Evolutionary conservation across 2,113 vertebrate genomes (phyloP), one percentile per base, ranked within the genome.

Genomic region (Neogale vison): DNA sequence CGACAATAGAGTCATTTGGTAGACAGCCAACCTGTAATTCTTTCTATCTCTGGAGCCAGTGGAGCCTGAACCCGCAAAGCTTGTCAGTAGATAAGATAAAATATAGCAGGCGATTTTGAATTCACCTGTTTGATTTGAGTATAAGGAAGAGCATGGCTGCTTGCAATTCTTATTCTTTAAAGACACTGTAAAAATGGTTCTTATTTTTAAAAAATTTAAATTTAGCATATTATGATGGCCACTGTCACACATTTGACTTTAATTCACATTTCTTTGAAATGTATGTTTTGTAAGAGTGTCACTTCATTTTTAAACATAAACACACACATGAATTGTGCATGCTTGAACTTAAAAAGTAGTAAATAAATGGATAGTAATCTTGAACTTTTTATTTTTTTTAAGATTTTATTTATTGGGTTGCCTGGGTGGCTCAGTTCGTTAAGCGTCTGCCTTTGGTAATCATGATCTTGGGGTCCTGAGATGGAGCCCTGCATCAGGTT

Each of bases 11-110:
- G 95, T 94, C 77, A 71, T 69, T 94, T 96, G 91, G 86, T 34
- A 24, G 79, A 79, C 79, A 94, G 52, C 84, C 92, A 95, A 95
- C 85, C 91, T 96, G 88, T 93, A 96, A 95, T 97, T 97, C 91
- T 91, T 95, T 95, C 45, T 95, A 6, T 74, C 17, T 81, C 36
- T 93, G 42, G 90, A 93, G 81, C 84, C 80, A 87, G 10, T 55
- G 76, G 90, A 82, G 76, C 72, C 81, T 61, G 69, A 96, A 61
- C 69, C 50, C 55, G 29, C 9, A 89, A 88, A 91, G 31, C 71
- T 80, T 95, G 81, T 91, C 39, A 24, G 52, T 77, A 93, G 59
- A 80, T 92, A 65, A 89, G 71, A 82, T 72, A 72, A 84, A 84
- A 69, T n/a, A 36, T 12, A 87, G n/a, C 47, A 71, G 63, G 29